Percentiles rank a stretch among this genome's conserved stretches.
Conservation (phyloP, 37 sponge, comb jelly and placozoan genomes). For the Axinella damicornis region DNA sequence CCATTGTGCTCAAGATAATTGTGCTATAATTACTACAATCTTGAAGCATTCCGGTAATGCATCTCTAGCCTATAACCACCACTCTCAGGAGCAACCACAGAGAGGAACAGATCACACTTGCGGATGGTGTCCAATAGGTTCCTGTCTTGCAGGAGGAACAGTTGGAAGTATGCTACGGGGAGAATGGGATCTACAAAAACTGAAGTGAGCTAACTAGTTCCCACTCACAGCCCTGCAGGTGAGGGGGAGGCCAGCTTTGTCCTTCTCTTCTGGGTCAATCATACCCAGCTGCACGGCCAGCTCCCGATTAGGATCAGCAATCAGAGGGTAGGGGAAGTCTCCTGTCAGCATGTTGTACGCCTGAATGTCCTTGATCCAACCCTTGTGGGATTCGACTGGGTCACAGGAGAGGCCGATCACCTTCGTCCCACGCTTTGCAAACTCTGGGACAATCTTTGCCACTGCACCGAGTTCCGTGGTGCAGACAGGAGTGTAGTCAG, state of each 20-base stretch:
- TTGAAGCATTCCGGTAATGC: too few species aligned
- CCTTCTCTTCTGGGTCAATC: conserved; percentile 97
- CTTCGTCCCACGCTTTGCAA: conserved; percentile 89
- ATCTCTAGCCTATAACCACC: too few species aligned
- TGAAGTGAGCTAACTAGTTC: not conserved
- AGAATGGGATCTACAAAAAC: too few species aligned
- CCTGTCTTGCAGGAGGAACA: too few species aligned
- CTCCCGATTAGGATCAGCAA: conserved; percentile 91
- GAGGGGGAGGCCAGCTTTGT: conserved; percentile 95
- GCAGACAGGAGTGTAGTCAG: conserved; percentile 97
- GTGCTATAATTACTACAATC: too few species aligned
- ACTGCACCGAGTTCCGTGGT: conserved; percentile 94
- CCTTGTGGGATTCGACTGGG: conserved; percentile 77
- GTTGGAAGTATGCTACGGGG: too few species aligned
- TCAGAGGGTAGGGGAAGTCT: conserved; percentile 91
- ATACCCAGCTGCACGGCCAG: conserved; percentile 93
- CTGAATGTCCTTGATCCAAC: conserved; percentile 93
- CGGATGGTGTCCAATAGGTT: too few species aligned
- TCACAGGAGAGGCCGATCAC: conserved; percentile 93
- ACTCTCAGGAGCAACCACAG: too few species aligned
- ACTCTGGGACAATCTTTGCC: conserved; percentile 81
- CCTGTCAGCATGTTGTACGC: conserved; percentile 24
- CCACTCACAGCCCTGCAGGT: conserved; percentile 92
- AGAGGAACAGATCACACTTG: too few species aligned
- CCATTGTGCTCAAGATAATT: too few species aligned